These are phyloP conservation scores for Donacobius atricapilla DNA, from an alignment of 2,113 vertebrate species.

Conservation along the genomic window DNA sequence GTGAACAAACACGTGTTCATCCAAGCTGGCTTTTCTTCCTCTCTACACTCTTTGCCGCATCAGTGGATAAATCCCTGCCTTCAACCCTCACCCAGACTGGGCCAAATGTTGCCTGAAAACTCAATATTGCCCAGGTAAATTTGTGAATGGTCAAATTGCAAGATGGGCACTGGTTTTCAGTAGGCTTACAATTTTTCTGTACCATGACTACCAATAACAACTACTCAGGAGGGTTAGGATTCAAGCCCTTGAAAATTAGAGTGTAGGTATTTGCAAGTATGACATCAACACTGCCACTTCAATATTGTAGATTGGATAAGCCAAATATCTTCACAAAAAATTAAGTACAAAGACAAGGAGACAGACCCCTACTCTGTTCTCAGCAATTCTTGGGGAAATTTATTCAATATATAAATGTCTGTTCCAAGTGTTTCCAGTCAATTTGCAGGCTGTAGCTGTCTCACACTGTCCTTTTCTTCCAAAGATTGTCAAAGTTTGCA, in stretches of 20 bases:
- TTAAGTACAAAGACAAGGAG: neutral
- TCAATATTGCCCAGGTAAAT: neutral
- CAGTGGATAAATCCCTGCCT: neutral
- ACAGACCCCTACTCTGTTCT: neutral
- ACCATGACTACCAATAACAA: neutral
- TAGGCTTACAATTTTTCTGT: neutral
- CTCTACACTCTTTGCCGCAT: neutral
- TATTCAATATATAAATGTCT: neutral
- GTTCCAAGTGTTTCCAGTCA: neutral
- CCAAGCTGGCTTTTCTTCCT: neutral
- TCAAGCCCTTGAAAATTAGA: neutral
- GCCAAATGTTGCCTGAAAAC: neutral
- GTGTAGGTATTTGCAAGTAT: neutral
- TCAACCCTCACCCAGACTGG: neutral
- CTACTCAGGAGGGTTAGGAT: neutral
- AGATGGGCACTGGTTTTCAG: neutral
- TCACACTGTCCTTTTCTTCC: neutral
- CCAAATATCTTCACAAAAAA: neutral
- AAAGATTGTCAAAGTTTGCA: neutral
- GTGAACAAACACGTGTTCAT: neutral
- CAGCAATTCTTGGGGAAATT: neutral
- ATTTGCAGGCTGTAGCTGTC: neutral
- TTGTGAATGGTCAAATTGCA: neutral
- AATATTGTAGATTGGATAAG: neutral
- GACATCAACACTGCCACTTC: neutral